Base-by-base conservation (phyloP, 1,140 invertebrate species). In the Druon quercuslanigerum region DNA sequence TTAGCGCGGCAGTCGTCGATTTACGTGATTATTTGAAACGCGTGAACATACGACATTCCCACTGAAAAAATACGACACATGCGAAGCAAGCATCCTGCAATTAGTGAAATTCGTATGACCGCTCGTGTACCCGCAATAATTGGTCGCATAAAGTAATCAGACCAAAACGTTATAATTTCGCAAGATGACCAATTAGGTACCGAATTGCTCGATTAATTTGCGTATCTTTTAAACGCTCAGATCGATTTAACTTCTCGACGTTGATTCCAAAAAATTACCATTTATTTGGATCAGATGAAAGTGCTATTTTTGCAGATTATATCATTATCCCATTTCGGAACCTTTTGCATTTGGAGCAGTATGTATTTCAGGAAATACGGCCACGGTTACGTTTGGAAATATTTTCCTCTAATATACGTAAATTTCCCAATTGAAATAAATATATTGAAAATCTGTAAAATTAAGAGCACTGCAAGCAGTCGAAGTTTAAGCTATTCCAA, bases 91-190 rank as follows among this genome's bases (percentile, higher is more conserved):
- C 57, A 60, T 60, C 57, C 57, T 33, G 20, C 57, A 60, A 33
- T 60, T 60, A 60, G 57, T 33, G 57, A 60, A 60, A 40, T 60
- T 60, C 20, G 57, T 60, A 60, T 60, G 20, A 19, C 14, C 20
- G 33, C 20, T 60, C 57, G 12, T 5, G 57, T 60, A 25, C 25
- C 3, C 20, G 12, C 79, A 79, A 75, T 77, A 81, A 81, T 79
- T 81, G 77, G 51, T 66, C 51, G 50, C 71, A 57, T 56, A 72
- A 76, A 72, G 70, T 78, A 57, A 73, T 73, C 50, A 51, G 8
- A 13, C 19, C 33, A 70, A 75, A 73, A 76, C 71, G 74, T 51
- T 16, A 51, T n/a, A 20, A 73, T 57, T 76, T 75, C 57, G 50
- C 25, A 57, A 50, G 20, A 40, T 17, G 20, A 56, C 16, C 57